Percentiles rank a stretch among this genome's conserved stretches.
Evolutionary conservation across 2,888 invertebrate species (phyloP).

Genomic region (Drosophila anomalipes): DNA sequence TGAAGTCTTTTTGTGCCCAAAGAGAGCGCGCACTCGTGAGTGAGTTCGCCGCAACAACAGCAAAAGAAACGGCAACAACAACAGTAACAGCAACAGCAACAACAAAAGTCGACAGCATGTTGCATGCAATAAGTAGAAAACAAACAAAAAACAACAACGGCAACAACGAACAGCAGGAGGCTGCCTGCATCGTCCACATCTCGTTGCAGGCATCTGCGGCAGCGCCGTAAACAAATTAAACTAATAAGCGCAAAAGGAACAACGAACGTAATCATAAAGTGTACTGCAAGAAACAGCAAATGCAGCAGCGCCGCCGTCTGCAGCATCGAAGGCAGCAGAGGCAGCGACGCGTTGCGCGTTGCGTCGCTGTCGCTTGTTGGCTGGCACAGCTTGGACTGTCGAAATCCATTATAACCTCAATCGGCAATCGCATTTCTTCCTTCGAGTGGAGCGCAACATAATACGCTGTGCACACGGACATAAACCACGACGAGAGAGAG

Average conservation of each 20-base stretch:
- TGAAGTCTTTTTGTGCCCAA: conserved; percentile 63
- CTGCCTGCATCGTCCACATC: conserved; percentile 36
- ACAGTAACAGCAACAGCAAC: conserved; percentile 26
- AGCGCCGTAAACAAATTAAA: conserved; percentile 73
- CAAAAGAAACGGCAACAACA: conserved; percentile 34
- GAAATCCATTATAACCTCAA: conserved; percentile 83
- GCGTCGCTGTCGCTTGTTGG: conserved; percentile 39
- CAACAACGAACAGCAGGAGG: conserved; percentile 30
- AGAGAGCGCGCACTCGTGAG: conserved; percentile 55
- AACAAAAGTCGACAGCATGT: conserved; percentile 68
- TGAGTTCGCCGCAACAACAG: conserved; percentile 61
- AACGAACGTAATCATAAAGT: conserved; percentile 67
- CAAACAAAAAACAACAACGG: conserved; percentile 5
- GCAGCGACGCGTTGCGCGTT: conserved; percentile 26
- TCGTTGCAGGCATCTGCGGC: conserved; percentile 42
- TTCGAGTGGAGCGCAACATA: conserved; percentile 76
- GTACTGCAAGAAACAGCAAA: conserved; percentile 52
- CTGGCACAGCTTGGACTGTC: conserved; percentile 77
- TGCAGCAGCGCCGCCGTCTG: conserved; percentile 23
- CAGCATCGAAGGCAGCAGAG: conserved; percentile 29
- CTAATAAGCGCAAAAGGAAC: conserved; percentile 77
- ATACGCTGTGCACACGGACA: conserved; percentile 56
- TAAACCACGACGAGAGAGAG: conserved; percentile 42
- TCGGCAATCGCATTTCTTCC: conserved; percentile 81
- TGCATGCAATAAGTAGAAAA: conserved; percentile 67